Conservation (phyloP, 1,140 invertebrate genomes). For the Lepeophtheirus salmonis region DNA sequence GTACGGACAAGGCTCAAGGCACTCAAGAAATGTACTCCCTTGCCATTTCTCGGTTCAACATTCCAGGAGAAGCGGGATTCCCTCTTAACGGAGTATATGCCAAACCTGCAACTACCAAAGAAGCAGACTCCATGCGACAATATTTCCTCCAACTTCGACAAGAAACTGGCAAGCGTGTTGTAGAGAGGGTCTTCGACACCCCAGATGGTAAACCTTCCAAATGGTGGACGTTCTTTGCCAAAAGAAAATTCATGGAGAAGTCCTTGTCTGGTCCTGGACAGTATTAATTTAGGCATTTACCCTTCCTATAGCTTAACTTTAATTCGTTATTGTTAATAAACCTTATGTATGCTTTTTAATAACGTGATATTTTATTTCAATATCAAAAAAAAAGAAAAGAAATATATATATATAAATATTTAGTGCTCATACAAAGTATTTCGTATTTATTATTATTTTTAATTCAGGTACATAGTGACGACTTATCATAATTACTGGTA, state of each 20-base stretch:
- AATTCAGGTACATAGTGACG: too few relatives aligned
- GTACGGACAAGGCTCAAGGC: constrained; percentile 57
- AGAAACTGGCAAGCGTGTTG: constrained; percentile 57
- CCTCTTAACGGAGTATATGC: constrained; percentile 94
- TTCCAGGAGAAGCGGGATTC: constrained; percentile 81
- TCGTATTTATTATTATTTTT: too few relatives aligned
- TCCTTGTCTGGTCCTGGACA: constrained; percentile 49
- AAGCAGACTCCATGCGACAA: constrained; percentile 67
- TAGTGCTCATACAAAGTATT: too few relatives aligned
- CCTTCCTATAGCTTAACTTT: neutral
- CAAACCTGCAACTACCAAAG: constrained; percentile 52
- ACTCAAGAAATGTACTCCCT: constrained; percentile 88
- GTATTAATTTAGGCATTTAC: neutral
- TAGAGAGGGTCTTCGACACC: constrained; percentile 72
- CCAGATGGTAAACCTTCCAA: constrained; percentile 88
- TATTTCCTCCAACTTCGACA: constrained; percentile 87
- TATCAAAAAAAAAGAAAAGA: too few relatives aligned
- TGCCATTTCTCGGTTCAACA: constrained; percentile 83
- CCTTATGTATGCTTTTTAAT: too few relatives aligned
- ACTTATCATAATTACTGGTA: too few relatives aligned
- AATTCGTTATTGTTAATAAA: too few relatives aligned
- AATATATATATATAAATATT: too few relatives aligned
- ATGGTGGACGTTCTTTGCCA: constrained; percentile 99
- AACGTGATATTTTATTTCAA: too few relatives aligned
- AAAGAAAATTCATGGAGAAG: constrained; percentile 99